Base-by-base conservation (phyloP, 2,797 vertebrate species). In the Peromyscus eremicus region DNA sequence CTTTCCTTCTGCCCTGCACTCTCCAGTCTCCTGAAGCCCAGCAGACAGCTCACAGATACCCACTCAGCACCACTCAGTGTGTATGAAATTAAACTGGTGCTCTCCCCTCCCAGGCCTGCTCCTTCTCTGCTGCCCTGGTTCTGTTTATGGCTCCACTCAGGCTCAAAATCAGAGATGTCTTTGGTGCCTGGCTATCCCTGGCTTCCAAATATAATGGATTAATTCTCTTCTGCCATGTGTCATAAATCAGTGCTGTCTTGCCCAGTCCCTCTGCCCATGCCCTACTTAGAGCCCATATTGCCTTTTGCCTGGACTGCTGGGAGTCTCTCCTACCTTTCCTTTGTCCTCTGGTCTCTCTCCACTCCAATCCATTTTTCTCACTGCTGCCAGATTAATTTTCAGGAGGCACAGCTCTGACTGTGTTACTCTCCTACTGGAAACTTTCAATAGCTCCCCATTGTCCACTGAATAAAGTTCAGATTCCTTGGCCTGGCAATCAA, bases 341-440 rank as follows among this genome's bases (percentile, higher is more conserved):
- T 71, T 52, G 81, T 92, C 85, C 92, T 94, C 90, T 71, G 87
- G 79, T 92, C 76, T 93, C 86, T 95, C 79, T 66, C 71, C 19
- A 52, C 66, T 96, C 83, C 25, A 84, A 77, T 95, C 86, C 83
- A 66, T 94, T 97, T 94, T 96, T 81, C 62, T 95, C 89, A 96
- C n/a, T 46, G 55, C 73, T 95, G 96, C 80, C 93, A 97, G 96
- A 97, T 97, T 97, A 96, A 97, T 97, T 95, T 97, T 95, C 75
- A 84, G 68, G 80, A 96, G 95, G 76, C 87, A 95, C 55, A 96
- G 97, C 75, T 95, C 92, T 97, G 97, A 96, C 94, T 95, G 96
- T 94, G 96, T 85, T 97, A 75, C 91, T 94, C 94, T 96, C 83
- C 90, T 91, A 88, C 77, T 92, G 79, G 91, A 97, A 97, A 88